These are phyloP conservation scores for Fragum fragum DNA, from an alignment of 2,888 invertebrate species.

Conservation along the genomic window DNA sequence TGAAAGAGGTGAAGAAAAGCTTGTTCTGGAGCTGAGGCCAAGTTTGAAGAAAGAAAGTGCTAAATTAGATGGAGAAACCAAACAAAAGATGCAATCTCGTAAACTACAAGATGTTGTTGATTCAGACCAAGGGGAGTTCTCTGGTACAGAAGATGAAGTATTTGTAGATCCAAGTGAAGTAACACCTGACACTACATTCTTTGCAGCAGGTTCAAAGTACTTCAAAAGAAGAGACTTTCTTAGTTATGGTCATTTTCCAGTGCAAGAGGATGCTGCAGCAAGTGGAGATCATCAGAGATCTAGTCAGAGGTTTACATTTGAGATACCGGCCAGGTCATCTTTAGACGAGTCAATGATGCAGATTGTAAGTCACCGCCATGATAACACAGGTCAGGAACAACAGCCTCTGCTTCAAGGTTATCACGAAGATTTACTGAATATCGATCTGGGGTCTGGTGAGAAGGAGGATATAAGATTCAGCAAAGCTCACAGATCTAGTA, in stretches of 20 bases:
- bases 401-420: constrained; percentile 57
- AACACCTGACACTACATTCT: constrained; percentile 58
- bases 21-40: constrained; percentile 64
- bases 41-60: constrained; percentile 59
- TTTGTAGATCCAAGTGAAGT: constrained; percentile 72
- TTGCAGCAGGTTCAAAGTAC: constrained; percentile 63
- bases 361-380: constrained; percentile 76
- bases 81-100: constrained; percentile 34
- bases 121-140: constrained; percentile 65
- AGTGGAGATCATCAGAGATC: background rate
- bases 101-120: constrained; percentile 50
- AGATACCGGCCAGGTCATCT: constrained; percentile 74
- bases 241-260: constrained; percentile 60
- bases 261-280: background rate
- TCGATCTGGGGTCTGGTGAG: constrained; percentile 64
- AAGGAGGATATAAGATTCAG: constrained; percentile 76
- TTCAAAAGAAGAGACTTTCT: constrained; percentile 64
- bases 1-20: constrained; percentile 68
- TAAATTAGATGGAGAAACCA: constrained; percentile 25
- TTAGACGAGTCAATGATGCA: constrained; percentile 80
- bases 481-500: constrained; percentile 75
- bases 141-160: constrained; percentile 72
- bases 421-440: constrained; percentile 70
- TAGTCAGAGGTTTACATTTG: constrained; percentile 48
- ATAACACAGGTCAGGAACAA: constrained; percentile 57